Evolutionary conservation across 1,140 invertebrate genomes (phyloP).

Genomic region (Hermetia illucens): DNA sequence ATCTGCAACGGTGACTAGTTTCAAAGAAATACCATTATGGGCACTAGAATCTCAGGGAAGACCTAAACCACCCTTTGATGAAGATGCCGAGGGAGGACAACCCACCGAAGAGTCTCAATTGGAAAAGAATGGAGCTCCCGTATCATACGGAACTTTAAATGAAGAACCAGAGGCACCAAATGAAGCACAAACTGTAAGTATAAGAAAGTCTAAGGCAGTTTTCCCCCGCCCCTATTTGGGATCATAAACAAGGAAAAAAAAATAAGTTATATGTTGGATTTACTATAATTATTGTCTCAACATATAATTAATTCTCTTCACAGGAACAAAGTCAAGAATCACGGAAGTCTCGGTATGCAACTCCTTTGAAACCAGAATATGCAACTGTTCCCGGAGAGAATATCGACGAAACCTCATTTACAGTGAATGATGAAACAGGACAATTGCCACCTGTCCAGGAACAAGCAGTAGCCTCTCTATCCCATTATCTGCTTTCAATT

Average conservation of each 20-base stretch:
- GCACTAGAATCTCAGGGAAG: slow-evolving; percentile 23
- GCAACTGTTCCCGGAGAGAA: slow-evolving; percentile 6
- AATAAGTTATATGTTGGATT: too few relatives aligned
- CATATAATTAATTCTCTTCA: too few relatives aligned
- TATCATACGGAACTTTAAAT: slow-evolving; percentile 17
- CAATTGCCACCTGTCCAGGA: background rate
- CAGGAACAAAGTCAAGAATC: too few relatives aligned
- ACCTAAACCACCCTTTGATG: slow-evolving; percentile 28
- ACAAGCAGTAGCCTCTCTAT: slow-evolving; percentile 33
- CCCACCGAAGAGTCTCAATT: background rate
- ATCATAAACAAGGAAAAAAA: too few relatives aligned
- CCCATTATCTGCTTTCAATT: slow-evolving; percentile 76
- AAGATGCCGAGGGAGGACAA: slow-evolving; percentile 8
- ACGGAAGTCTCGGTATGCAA: background rate
- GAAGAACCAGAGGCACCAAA: too few relatives aligned
- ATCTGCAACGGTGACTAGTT: slow-evolving; percentile 65
- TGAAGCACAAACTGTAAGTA: too few relatives aligned
- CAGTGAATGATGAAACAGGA: slow-evolving; percentile 6
- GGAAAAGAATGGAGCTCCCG: background rate
- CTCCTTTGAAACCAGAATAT: slow-evolving; percentile 5
- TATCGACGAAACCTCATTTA: slow-evolving; percentile 16
- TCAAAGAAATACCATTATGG: slow-evolving; percentile 71
- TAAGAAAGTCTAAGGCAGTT: too few relatives aligned
- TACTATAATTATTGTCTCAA: too few relatives aligned
- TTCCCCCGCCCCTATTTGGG: too few relatives aligned